phyloP scores from a whole-genome alignment of 2,113 vertebrate genomes.

The Piprites chloris region DNA sequence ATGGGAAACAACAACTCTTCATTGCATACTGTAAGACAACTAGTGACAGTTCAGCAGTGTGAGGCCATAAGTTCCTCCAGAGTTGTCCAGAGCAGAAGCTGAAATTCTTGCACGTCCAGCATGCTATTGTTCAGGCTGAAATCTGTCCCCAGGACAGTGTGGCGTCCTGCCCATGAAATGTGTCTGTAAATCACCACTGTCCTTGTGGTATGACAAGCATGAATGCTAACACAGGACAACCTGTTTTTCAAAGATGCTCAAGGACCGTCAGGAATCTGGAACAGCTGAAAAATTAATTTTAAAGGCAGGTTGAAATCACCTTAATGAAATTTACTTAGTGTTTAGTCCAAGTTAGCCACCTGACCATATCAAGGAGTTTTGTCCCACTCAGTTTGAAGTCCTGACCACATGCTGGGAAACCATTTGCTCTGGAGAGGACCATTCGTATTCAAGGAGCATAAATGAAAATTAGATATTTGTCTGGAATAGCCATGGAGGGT shows the following conservation, averaged over 20 bases:
- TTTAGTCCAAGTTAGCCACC: neutral
- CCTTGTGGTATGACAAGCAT: neutral
- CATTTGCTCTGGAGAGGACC: neutral
- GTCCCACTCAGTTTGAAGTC: neutral
- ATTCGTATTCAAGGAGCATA: neutral
- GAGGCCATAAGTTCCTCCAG: neutral
- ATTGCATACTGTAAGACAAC: neutral
- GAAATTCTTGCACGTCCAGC: neutral
- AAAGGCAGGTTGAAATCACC: neutral
- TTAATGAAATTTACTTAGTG: neutral
- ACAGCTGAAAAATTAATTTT: neutral
- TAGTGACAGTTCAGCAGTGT: neutral
- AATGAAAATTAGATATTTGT: neutral
- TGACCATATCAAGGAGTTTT: neutral
- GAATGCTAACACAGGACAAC: neutral
- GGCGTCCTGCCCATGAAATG: neutral
- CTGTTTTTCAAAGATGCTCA: neutral
- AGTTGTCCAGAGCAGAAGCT: neutral
- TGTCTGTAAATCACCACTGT: neutral
- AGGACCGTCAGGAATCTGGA: neutral
- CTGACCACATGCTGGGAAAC: neutral
- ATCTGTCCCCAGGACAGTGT: neutral
- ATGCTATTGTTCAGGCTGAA: neutral
- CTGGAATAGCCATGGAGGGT: neutral
- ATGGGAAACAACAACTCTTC: neutral